Evolutionary conservation across 2,113 vertebrate genomes (phyloP).

Genomic region (Zosterops lateralis): DNA sequence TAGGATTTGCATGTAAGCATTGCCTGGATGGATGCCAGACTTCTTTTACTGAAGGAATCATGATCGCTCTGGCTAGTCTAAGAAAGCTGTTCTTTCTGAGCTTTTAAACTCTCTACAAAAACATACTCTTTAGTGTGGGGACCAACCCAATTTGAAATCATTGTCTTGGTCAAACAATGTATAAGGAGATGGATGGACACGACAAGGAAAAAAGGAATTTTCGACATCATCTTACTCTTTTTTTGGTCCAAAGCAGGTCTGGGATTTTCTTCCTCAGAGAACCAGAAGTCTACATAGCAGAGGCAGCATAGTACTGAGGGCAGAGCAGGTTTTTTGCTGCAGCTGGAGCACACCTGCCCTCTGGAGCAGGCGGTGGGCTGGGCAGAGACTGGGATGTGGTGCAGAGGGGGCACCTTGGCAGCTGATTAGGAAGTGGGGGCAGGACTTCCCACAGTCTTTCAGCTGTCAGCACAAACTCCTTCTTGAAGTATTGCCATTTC

Average conservation of each 20-base stretch:
- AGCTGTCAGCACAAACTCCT: background rate
- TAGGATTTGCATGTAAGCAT: background rate
- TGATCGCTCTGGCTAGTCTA: background rate
- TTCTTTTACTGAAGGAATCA: background rate
- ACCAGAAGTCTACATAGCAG: background rate
- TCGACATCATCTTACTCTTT: background rate
- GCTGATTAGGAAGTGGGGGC: accelerated
- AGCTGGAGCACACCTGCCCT: background rate
- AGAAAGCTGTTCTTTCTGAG: background rate
- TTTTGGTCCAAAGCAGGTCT: background rate
- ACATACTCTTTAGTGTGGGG: background rate
- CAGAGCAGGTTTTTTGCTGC: background rate
- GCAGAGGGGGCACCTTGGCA: accelerated
- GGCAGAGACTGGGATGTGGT: accelerated
- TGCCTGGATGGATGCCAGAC: background rate
- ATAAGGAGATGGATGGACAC: background rate
- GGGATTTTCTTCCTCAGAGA: background rate
- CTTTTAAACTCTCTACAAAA: background rate
- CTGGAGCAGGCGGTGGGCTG: accelerated
- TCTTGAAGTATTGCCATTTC: background rate
- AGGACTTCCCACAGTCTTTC: background rate
- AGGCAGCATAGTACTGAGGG: accelerated
- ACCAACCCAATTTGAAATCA: background rate
- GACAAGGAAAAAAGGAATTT: background rate
- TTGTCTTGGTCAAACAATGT: background rate